Evolutionary conservation across 2,113 vertebrate species (phyloP).

Genomic region (Tachysurus vachellii): DNA sequence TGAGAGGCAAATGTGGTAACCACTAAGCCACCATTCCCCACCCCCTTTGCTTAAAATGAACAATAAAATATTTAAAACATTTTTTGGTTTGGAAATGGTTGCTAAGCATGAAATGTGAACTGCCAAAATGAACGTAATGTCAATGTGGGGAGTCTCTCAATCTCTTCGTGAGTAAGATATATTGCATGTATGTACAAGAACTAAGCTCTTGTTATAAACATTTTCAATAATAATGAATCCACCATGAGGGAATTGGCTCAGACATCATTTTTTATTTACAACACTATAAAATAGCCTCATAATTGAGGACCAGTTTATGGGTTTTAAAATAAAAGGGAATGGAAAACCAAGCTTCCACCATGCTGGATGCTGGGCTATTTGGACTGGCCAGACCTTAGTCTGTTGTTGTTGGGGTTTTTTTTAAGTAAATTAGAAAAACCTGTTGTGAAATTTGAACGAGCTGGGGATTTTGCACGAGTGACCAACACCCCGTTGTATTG

Average conservation of each 20-base stretch:
- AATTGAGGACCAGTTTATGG: neutral
- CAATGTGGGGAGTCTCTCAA: neutral
- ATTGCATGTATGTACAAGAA: neutral
- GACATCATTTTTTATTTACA: neutral
- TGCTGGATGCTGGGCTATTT: neutral
- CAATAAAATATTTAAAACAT: neutral
- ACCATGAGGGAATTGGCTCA: neutral
- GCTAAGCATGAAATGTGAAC: neutral
- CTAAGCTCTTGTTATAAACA: neutral
- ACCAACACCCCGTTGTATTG: neutral
- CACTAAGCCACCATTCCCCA: too few relatives aligned
- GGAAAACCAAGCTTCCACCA: neutral
- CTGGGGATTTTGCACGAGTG: neutral
- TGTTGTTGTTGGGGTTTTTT: neutral
- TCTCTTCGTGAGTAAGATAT: neutral
- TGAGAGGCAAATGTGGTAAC: too few relatives aligned
- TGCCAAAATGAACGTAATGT: neutral
- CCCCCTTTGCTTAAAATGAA: neutral
- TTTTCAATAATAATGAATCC: neutral
- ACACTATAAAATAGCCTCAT: constrained; percentile 5
- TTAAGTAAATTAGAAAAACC: neutral
- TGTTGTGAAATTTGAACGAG: neutral
- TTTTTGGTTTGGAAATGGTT: neutral
- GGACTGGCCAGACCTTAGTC: neutral
- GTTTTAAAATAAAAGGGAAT: constrained; percentile 4